Evolutionary conservation across 2,888 invertebrate species (phyloP), one percentile per base, ranked within the genome.

Genomic region (Onchidella celtica): DNA sequence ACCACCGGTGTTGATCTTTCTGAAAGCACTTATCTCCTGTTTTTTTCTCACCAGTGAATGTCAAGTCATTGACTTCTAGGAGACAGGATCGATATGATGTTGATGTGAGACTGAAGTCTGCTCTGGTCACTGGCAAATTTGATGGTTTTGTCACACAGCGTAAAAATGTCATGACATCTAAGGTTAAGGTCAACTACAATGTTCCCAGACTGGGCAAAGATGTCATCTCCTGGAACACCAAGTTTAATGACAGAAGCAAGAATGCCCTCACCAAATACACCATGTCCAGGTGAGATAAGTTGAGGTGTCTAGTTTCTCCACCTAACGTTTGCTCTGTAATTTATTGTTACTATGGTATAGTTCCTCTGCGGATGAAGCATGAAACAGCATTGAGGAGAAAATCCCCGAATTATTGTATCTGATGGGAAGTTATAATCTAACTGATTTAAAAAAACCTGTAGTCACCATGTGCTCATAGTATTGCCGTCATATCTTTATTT

Each of bases 171-270:
- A 9, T 61, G 2, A 34, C 68, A 0, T 68, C 86, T 1, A 85
- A 83, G 17, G 2, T 88, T 3, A 82, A 81, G 14, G 47, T 83
- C 14, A 86, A 87, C 74, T 90, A 90, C 79, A 87, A 84, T 40
- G 65, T 88, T 55, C 84, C 83, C 6, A 84, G 84, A 36, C 61
- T 79, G 32, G 83, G 76, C 21, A 87, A 85, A 32, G 88, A 90
- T 66, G 84, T 84, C 3, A 61, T 90, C 11, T 82, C 73, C 17
- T 76, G 85, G 65, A 85, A 80, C 68, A 86, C 82, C 65, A 88
- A 87, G 73, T 40, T 86, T 32, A 75, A 80, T n/a, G 81, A 87
- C 72, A 86, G 85, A 57, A 83, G 84, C 27, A 83, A 78, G 29
- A 85, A 83, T n/a, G 79, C 61, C 34, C 79, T 79, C 66, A 78